Conservation (phyloP, 2,888 invertebrate species). For the Hipparchia semele region DNA sequence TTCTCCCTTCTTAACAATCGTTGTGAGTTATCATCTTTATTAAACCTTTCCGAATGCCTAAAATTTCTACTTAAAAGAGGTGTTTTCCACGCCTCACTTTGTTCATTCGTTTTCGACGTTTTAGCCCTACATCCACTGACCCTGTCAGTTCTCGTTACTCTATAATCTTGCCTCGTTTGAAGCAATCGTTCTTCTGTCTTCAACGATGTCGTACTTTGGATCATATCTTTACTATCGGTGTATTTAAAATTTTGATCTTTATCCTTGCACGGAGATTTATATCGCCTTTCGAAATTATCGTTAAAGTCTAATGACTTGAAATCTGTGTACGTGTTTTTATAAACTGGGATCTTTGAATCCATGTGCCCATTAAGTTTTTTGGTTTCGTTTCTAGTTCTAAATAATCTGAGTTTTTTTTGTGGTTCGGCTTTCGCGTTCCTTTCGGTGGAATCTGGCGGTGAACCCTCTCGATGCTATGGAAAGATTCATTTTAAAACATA, state of each 20-base stretch:
- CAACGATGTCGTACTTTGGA: constrained; percentile 67
- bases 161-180: constrained; percentile 77
- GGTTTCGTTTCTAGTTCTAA: constrained; percentile 89
- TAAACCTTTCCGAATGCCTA: constrained; percentile 78
- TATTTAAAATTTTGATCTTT: constrained; percentile 73
- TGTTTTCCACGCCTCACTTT: constrained; percentile 75
- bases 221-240: constrained; percentile 71
- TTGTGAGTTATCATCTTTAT: constrained; percentile 65
- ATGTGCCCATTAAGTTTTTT: constrained; percentile 77
- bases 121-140: constrained; percentile 77
- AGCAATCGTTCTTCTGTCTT: constrained; percentile 77
- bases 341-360: constrained; percentile 60
- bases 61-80: constrained; percentile 75
- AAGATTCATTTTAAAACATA: neutral
- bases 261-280: constrained; percentile 72
- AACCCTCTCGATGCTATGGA: constrained; percentile 74
- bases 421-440: constrained; percentile 76
- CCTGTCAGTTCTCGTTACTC: constrained; percentile 75
- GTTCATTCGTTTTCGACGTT: constrained; percentile 71
- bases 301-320: constrained; percentile 68
- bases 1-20: constrained; percentile 75
- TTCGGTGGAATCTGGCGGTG: constrained; percentile 84
- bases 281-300: constrained; percentile 72
- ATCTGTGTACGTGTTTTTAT: constrained; percentile 63
- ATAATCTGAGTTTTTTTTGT: constrained; percentile 85